A percentile compares a stretch with the other conserved stretches of the same genome.
Evolutionary conservation across 64 coral and sea anemone species (phyloP).

Genomic region (Exaiptasia diaphana): DNA sequence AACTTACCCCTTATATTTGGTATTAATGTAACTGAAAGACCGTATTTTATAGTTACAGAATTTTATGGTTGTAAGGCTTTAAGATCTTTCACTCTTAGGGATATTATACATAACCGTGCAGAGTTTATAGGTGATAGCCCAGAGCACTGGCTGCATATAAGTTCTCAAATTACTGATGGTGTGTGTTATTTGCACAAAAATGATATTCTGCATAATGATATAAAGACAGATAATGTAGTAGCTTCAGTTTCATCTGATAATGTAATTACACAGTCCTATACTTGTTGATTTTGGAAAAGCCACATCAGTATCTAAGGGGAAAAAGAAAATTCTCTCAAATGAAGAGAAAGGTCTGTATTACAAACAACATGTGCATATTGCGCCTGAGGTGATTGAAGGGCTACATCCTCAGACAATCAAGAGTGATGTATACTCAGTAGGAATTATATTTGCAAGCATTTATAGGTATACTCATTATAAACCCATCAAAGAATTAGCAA

Average conservation of each 20-base stretch:
- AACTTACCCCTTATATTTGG: constrained; percentile 24
- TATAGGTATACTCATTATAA: constrained; percentile 12
- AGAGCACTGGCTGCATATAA: constrained; percentile 47
- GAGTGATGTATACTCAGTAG: constrained; percentile 49
- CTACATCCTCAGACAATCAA: constrained; percentile 5
- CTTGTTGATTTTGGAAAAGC: constrained; percentile 60
- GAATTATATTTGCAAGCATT: constrained; percentile 8
- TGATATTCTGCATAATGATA: constrained; percentile 35
- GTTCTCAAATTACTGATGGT: constrained; percentile 30
- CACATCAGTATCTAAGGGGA: constrained; percentile 5
- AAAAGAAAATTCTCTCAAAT: constrained; percentile 30
- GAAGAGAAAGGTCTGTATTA: constrained; percentile 21
- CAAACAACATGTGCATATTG: constrained; percentile 48
- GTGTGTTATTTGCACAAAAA: constrained; percentile 40
- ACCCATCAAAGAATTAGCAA: constrained; percentile 29
- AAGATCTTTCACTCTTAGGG: background rate
- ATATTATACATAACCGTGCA: background rate
- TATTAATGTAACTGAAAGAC: background rate
- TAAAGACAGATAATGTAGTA: constrained; percentile 64
- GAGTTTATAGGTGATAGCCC: background rate
- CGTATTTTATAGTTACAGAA: constrained; percentile 24
- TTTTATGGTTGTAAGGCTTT: constrained; percentile 17
- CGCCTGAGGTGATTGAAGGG: constrained; percentile 43
- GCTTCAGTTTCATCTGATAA: background rate
- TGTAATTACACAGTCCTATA: background rate